A percentile compares a stretch with the other conserved stretches of the same genome.
Conservation (phyloP, 2,888 invertebrate species). For the Salticus scenicus region DNA sequence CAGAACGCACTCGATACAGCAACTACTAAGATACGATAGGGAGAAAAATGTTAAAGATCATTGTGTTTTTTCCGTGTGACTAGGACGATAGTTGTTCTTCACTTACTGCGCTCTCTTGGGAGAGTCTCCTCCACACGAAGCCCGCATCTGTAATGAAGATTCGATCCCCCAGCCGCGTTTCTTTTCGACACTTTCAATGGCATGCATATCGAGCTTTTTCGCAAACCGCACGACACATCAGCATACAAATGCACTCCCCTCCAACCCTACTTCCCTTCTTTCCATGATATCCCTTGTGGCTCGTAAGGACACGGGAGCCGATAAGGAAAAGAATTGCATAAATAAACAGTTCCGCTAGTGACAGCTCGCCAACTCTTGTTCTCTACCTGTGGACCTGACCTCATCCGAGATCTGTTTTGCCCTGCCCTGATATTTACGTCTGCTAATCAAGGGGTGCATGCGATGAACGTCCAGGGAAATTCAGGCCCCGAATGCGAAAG, state of each 20-base stretch:
- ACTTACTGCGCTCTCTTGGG: constrained; percentile 55
- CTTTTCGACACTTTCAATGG: constrained; percentile 70
- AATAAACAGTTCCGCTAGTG: constrained; percentile 57
- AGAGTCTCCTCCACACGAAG: constrained; percentile 40
- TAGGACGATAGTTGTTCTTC: constrained; percentile 68
- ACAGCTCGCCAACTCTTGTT: constrained; percentile 20
- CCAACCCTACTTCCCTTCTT: background rate
- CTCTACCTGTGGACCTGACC: constrained; percentile 63
- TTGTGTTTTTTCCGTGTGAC: constrained; percentile 70
- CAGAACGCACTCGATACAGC: constrained; percentile 46
- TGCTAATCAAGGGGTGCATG: constrained; percentile 50
- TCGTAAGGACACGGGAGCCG: constrained; percentile 64
- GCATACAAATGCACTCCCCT: constrained; percentile 65
- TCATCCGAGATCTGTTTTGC: constrained; percentile 33
- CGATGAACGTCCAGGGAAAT: constrained; percentile 42
- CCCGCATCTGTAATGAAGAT: constrained; percentile 69
- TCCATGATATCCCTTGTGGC: constrained; percentile 42
- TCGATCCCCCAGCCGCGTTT: constrained; percentile 60
- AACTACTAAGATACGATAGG: constrained; percentile 58
- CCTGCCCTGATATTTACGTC: constrained; percentile 34
- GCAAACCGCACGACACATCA: constrained; percentile 67
- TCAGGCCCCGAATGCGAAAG: constrained; percentile 35
- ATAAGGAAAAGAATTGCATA: constrained; percentile 62
- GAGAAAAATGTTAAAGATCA: constrained; percentile 70
- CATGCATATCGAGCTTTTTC: constrained; percentile 67